These are phyloP conservation scores for Phytoseiulus persimilis DNA, from an alignment of 2,888 invertebrate genomes.

Conservation along the genomic window DNA sequence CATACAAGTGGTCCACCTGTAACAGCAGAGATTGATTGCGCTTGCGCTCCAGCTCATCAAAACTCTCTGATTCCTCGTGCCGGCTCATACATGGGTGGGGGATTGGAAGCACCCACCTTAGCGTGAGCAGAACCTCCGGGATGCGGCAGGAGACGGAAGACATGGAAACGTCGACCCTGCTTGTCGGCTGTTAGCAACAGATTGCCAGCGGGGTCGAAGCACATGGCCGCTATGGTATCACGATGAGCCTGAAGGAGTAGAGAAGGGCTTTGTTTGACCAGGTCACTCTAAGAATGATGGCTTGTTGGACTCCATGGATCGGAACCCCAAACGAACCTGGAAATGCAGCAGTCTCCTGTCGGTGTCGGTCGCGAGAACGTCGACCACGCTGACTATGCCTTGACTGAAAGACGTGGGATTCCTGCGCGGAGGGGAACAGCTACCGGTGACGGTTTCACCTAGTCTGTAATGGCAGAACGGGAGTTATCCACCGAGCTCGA, in stretches of 20 bases:
- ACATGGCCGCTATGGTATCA: constrained; percentile 71
- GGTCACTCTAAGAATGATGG: too few relatives aligned
- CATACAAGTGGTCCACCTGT: constrained; percentile 69
- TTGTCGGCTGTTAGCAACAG: constrained; percentile 81
- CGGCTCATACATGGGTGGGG: too few relatives aligned
- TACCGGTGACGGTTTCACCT: constrained; percentile 83
- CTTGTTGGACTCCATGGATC: too few relatives aligned
- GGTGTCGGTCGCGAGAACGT: constrained; percentile 51
- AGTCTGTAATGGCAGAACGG: constrained; percentile 50
- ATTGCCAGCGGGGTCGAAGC: constrained; percentile 82
- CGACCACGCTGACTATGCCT: constrained; percentile 78
- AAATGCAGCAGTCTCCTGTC: constrained; percentile 27
- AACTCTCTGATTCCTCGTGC: too few relatives aligned
- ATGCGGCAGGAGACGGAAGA: constrained; percentile 88
- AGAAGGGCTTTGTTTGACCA: too few relatives aligned
- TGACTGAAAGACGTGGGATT: constrained; percentile 52
- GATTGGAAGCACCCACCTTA: constrained; percentile 58
- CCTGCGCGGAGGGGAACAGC: constrained; percentile 50
- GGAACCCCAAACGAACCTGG: neutral
- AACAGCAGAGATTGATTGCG: too few relatives aligned
- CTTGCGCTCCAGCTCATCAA: too few relatives aligned
- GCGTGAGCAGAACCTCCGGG: constrained; percentile 76
- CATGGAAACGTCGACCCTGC: constrained; percentile 87
- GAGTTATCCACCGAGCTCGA: neutral
- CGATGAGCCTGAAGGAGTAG: constrained; percentile 53